These are phyloP conservation scores for Muscicapa adusta DNA, from an alignment of 2,113 vertebrate genomes.

Conservation along the genomic window DNA sequence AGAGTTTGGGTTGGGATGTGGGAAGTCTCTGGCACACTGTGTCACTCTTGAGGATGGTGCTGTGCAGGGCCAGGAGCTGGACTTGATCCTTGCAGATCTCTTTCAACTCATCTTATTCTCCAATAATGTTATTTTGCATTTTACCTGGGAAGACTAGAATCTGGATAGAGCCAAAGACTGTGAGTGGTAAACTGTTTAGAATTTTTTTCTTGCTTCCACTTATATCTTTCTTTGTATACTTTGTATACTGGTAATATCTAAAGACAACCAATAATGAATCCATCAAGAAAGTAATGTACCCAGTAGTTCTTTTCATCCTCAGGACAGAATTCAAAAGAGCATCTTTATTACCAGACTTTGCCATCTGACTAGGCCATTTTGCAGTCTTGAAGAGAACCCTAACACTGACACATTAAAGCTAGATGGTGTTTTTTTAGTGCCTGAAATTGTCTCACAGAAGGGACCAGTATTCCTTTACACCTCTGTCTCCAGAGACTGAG, in stretches of 20 bases:
- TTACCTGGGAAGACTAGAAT: not conserved
- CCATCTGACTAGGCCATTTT: not conserved
- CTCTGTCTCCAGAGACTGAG: not conserved
- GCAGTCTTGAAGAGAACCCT: not conserved
- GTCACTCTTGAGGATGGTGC: too few species aligned
- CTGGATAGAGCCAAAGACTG: not conserved
- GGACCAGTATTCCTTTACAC: not conserved
- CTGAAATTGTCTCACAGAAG: not conserved
- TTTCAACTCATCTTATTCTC: not conserved
- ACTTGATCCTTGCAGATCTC: fast-evolving
- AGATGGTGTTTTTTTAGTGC: not conserved
- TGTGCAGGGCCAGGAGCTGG: not conserved
- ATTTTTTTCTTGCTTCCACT: not conserved
- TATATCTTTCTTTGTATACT: not conserved
- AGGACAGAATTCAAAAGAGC: not conserved
- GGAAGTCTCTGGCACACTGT: not conserved
- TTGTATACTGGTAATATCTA: not conserved
- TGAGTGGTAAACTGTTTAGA: not conserved
- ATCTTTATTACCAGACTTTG: not conserved
- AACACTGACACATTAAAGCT: not conserved
- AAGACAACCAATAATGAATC: not conserved
- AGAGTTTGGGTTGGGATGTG: not conserved
- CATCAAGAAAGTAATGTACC: not conserved
- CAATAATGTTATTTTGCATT: not conserved
- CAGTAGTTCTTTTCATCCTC: not conserved